A percentile compares a stretch with the other conserved stretches of the same genome.
These are phyloP conservation scores for Helicolenus hilgendorfi DNA, from an alignment of 2,797 vertebrate genomes.

Conservation along the genomic window DNA sequence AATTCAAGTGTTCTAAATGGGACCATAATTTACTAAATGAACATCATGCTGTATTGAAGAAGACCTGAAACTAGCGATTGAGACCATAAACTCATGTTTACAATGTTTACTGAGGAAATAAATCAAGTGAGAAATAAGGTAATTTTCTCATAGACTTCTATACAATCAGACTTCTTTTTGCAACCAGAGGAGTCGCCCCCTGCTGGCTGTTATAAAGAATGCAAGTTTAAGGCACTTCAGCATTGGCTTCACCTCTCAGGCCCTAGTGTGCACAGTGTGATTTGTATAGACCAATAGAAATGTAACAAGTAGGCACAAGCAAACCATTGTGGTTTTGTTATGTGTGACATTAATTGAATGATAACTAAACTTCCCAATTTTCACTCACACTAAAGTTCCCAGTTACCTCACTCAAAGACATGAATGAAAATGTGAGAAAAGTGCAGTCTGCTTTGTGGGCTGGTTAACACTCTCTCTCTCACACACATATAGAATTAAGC, in stretches of 20 bases:
- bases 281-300: not conserved
- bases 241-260: too few relatives aligned
- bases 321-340: not conserved
- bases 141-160: too few relatives aligned
- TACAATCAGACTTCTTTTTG: too few relatives aligned
- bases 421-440: not conserved
- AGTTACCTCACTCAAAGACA: not conserved
- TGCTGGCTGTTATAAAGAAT: too few relatives aligned
- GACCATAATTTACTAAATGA: too few relatives aligned
- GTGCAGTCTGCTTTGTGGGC: not conserved
- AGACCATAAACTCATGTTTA: too few relatives aligned
- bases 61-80: too few relatives aligned
- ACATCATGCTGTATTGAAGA: fast-evolving
- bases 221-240: fast-evolving
- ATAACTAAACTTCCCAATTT: not conserved
- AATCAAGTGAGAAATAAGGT: too few relatives aligned
- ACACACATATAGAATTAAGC: not conserved
- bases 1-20: too few relatives aligned
- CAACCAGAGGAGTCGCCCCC: too few relatives aligned
- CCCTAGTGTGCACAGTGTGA: not conserved
- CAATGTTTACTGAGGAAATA: too few relatives aligned
- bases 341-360: not conserved
- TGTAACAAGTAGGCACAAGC: not conserved
- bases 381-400: not conserved
- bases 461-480: not conserved